These are phyloP conservation scores for Anabacerthia variegaticeps DNA, from an alignment of 2,797 vertebrate genomes.

Conservation along the genomic window DNA sequence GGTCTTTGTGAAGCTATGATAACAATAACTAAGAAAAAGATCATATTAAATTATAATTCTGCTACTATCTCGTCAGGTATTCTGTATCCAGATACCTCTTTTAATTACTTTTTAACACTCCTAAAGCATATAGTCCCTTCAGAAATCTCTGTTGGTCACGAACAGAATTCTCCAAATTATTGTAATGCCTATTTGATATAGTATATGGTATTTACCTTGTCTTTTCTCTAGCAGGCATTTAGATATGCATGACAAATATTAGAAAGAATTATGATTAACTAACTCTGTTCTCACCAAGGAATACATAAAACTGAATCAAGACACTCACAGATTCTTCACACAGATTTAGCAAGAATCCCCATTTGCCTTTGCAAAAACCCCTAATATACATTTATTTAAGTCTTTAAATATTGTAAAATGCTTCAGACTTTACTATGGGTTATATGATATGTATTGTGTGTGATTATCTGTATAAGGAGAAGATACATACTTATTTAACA, in stretches of 20 bases:
- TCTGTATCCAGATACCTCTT: not conserved
- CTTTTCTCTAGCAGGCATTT: not conserved
- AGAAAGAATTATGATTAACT: not conserved
- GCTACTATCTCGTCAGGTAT: not conserved
- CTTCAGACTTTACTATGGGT: not conserved
- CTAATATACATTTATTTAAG: not conserved
- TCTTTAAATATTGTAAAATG: not conserved
- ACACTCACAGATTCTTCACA: not conserved
- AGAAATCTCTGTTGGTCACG: not conserved
- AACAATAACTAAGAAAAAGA: not conserved
- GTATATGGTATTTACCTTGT: not conserved
- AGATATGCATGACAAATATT: conserved; percentile 2
- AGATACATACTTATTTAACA: not conserved
- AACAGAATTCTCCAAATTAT: not conserved
- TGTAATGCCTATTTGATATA: not conserved
- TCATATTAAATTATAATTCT: not conserved
- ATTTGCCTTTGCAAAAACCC: not conserved
- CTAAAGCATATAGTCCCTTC: not conserved
- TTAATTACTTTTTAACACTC: not conserved
- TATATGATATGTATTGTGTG: not conserved
- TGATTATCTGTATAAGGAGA: not conserved
- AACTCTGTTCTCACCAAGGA: not conserved
- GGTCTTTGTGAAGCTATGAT: not conserved
- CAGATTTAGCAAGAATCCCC: not conserved
- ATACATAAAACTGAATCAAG: not conserved